These are phyloP conservation scores for Drosophila prolongata DNA, from an alignment of 2,888 invertebrate genomes.

Conservation along the genomic window DNA sequence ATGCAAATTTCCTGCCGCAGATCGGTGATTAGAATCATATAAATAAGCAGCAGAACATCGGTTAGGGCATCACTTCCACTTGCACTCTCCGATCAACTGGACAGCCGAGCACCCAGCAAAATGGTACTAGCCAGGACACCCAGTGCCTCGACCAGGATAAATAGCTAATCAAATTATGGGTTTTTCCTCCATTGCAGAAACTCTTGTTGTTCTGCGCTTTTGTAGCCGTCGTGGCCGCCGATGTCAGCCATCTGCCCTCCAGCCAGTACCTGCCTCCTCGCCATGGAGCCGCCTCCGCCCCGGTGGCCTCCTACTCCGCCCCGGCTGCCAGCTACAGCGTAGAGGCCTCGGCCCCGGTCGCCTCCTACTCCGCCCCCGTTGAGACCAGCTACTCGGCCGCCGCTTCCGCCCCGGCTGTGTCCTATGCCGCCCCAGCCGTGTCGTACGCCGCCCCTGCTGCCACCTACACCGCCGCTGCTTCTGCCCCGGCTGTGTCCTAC, in stretches of 20 bases:
- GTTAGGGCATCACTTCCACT: conserved; percentile 77
- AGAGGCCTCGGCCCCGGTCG: conserved; percentile 51
- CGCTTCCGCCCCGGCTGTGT: conserved; percentile 33
- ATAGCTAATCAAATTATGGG: background rate
- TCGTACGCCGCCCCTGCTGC: conserved; percentile 60
- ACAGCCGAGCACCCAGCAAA: conserved; percentile 65
- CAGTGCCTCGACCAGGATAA: conserved; percentile 4
- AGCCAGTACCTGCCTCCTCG: conserved; percentile 78
- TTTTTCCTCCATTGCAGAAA: conserved; percentile 67
- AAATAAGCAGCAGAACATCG: conserved; percentile 65
- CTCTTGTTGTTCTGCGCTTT: conserved; percentile 77
- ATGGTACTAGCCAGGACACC: conserved; percentile 63
- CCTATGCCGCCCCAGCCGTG: conserved; percentile 45
- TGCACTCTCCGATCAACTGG: conserved; percentile 71
- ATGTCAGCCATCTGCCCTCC: conserved; percentile 80
- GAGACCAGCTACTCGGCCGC: conserved; percentile 41
- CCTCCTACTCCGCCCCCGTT: conserved; percentile 51
- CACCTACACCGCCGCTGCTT: conserved; percentile 40
- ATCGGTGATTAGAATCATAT: conserved; percentile 75
- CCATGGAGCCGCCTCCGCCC: conserved; percentile 52
- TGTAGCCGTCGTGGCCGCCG: conserved; percentile 77
- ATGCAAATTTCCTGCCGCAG: conserved; percentile 72
- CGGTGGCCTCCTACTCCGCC: conserved; percentile 44
- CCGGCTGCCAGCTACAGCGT: conserved; percentile 20
- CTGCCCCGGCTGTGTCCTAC: conserved; percentile 55